Base-by-base conservation (phyloP, 2,797 vertebrate genomes). In the Bovichtus diacanthus region DNA sequence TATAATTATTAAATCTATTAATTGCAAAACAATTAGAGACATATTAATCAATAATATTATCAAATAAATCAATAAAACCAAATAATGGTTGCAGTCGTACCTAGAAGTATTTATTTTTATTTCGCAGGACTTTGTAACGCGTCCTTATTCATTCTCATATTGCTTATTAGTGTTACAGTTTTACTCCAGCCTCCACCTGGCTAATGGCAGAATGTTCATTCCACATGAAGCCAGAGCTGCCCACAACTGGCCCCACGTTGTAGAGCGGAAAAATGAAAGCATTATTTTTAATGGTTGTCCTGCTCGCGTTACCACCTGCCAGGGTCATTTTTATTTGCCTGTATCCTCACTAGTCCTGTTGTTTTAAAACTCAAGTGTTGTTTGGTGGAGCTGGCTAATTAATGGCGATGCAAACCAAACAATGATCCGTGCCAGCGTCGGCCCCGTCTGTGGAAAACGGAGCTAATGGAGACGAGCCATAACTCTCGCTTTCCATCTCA, bases 401-500 rank as follows among this genome's bases (percentile, higher is more conserved):
- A 80, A 79, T 65, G 38, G 70, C 49, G 27, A 79, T 74, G 18
- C 64, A 81, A 82, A 58, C 63, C 11, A 55, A 79, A 80, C 49
- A 70, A n/a, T 21, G 19, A 38, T 27, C n/a, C 3, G 0, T 11
- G 21, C 21, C 38, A 58, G 36, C 23, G 39, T 72, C 23, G 11
- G 23, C 46, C 10, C 21, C 25, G 36, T 49, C 29, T 34, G 44
- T 53, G 72, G 74, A 76, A 87, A 88, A 72, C 41, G 23, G 15
- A 80, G 75, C 65, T 74, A 79, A 89, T 80, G 76, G 71, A 85
- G 41, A 74, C 13, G 6, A 75, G 60, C 63, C 81, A 75, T 81
- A 85, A 76, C 71, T 87, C 60, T 81, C 44, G 65, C n/a, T 68
- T 84, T 87, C 75, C 78, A 78, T 88, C 81, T 85, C 75, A 23